Evolutionary conservation across 2,797 vertebrate species (phyloP), one percentile per base, ranked within the genome.

Genomic region (Danionella dracula): DNA sequence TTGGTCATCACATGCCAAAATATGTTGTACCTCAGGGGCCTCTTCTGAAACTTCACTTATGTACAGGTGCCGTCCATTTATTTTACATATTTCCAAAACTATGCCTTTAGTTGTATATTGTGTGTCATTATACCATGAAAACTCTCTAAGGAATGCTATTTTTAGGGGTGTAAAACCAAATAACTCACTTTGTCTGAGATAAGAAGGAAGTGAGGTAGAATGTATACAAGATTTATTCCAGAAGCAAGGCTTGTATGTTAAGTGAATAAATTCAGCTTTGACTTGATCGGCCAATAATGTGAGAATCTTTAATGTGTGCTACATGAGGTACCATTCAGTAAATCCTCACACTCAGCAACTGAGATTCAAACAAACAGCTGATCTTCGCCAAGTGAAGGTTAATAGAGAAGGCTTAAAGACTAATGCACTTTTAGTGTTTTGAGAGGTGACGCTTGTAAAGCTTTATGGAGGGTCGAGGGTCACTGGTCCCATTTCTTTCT

Each of bases 381-480:
- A 13, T 45, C 27, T n/a, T 7, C 41, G 20, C 27, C 27, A 59
- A 15, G 4, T 6, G 56, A 20, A 32, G 56, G 40, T 59, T 59
- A 59, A 59, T 45, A 45, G 40, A 59, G 15, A 20, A 20, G 0
- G 16, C 17, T 44, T 31, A 19, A 44, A 44, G 23, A 58, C 37
- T n/a, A 41, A 11, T 1, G 1, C 19, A 38, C 53, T 12, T 17
- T 10, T 4, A 41, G 37, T 31, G 21, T 29, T 41, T 56, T 12
- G 37, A 45, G 41, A 44, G 15, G 56, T 45, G 56, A 27, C 1
- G 3, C 23, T 10, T 45, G 56, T 59, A 45, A 59, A 45, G 41
- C 41, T 45, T 41, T 59, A 59, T 45, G 29, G 56, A 21, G 40
- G 56, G 44, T 45, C 13, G 44, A 45, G 16, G 27, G 40, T 59